These are phyloP conservation scores for Columba janthina DNA, from an alignment of 2,113 vertebrate genomes.

Conservation along the genomic window DNA sequence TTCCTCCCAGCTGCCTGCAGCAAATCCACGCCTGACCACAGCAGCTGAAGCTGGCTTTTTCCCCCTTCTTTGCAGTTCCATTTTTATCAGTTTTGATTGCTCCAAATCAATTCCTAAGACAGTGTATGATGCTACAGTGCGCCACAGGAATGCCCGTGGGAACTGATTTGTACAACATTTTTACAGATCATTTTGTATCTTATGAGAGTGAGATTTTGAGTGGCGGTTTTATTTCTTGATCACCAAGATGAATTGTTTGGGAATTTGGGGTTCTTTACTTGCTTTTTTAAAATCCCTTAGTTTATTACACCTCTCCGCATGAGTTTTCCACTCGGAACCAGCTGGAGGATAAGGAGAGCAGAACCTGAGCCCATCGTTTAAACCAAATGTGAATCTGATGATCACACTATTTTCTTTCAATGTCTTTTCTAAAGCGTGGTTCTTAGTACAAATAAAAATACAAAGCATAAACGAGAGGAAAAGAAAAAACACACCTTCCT, in stretches of 20 bases:
- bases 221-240: neutral
- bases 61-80: neutral
- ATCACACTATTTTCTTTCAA: conserved; percentile 14
- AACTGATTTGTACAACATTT: conserved; percentile 9
- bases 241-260: neutral
- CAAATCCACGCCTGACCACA: neutral
- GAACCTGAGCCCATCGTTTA: neutral
- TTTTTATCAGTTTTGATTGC: neutral
- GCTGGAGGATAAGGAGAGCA: neutral
- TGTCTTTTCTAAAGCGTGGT: neutral
- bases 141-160: neutral
- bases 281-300: neutral
- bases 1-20: neutral
- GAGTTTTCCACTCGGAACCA: neutral
- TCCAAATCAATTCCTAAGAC: conserved; percentile 8
- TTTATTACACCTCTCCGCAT: neutral
- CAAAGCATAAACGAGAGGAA: neutral
- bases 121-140: neutral
- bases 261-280: neutral
- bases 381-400: neutral
- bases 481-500: neutral
- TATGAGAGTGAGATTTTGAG: conserved; percentile 22
- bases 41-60: neutral
- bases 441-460: conserved; percentile 21
- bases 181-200: conserved; percentile 27